A percentile compares a stretch with the other conserved stretches of the same genome.
phyloP scores from a whole-genome alignment of 2,888 invertebrate species.

The Furcula furcula region DNA sequence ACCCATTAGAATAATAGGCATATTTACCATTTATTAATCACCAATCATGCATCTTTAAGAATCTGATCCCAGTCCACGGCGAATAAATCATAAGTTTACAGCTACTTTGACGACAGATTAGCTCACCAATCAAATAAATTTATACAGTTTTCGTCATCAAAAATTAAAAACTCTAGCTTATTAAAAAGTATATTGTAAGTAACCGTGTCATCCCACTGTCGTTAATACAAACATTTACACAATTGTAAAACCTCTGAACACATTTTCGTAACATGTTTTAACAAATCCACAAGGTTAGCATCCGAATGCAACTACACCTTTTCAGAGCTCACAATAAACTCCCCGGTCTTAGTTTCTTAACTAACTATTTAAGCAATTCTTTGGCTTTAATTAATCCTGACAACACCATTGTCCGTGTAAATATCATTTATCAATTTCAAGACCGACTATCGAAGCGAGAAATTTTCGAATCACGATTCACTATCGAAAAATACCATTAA shows the following conservation, averaged over 20 bases:
- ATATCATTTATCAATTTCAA: constrained; percentile 76
- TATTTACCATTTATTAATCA: too few species aligned
- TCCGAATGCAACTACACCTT: constrained; percentile 4
- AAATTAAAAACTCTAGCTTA: too few species aligned
- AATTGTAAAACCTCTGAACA: neutral
- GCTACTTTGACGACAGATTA: too few species aligned
- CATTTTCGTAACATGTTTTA: constrained; percentile 1
- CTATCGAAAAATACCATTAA: constrained; percentile 38
- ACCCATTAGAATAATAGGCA: too few species aligned
- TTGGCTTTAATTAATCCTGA: constrained; percentile 77
- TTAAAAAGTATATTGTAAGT: neutral
- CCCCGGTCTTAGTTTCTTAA: constrained; percentile 61
- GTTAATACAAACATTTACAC: neutral
- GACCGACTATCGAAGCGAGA: constrained; percentile 53
- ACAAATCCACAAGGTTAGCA: constrained; percentile 3
- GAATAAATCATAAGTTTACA: too few species aligned
- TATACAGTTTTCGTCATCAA: too few species aligned
- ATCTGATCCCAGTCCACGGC: too few species aligned
- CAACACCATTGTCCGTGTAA: constrained; percentile 61
- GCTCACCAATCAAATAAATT: too few species aligned
- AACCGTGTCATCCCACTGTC: neutral
- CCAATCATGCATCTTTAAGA: too few species aligned
- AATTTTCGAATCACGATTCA: constrained; percentile 50
- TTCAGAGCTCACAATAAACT: constrained; percentile 15
- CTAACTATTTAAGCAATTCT: constrained; percentile 76